Conservation (phyloP, 2,797 vertebrate genomes). For the Buphagus erythrorhynchus region DNA sequence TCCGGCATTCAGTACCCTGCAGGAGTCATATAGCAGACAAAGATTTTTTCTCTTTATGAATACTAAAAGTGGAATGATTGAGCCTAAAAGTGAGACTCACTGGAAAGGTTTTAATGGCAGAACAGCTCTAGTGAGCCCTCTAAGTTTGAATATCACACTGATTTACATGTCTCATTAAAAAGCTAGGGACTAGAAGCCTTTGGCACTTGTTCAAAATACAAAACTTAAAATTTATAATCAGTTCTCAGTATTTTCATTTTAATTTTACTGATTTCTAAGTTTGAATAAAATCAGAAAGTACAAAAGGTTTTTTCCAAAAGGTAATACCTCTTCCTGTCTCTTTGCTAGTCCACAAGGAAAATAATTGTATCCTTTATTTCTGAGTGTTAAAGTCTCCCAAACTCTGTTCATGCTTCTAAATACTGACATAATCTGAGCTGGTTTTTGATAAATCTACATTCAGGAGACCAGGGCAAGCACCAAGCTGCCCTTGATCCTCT, state of each 20-base stretch:
- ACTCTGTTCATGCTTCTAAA: background rate
- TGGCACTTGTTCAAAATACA: background rate
- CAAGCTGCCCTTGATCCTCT: background rate
- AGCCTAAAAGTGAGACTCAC: background rate
- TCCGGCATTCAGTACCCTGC: background rate
- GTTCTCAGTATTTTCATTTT: background rate
- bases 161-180: background rate
- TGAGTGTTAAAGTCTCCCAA: background rate
- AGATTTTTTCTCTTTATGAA: background rate
- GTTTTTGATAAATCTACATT: background rate
- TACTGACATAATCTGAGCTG: background rate
- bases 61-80: background rate
- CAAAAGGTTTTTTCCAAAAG: background rate
- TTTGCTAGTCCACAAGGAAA: background rate
- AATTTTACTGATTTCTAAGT: background rate
- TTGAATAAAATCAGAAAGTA: background rate
- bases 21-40: background rate
- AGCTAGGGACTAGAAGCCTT: background rate
- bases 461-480: background rate
- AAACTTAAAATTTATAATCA: background rate
- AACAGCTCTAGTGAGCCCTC: background rate
- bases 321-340: background rate
- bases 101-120: background rate
- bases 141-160: fast-evolving
- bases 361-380: background rate